Evolutionary conservation across 92 coral and sea anemone species (phyloP), one percentile per base, ranked within the genome.

Genomic region (Epizoanthus fatuus): DNA sequence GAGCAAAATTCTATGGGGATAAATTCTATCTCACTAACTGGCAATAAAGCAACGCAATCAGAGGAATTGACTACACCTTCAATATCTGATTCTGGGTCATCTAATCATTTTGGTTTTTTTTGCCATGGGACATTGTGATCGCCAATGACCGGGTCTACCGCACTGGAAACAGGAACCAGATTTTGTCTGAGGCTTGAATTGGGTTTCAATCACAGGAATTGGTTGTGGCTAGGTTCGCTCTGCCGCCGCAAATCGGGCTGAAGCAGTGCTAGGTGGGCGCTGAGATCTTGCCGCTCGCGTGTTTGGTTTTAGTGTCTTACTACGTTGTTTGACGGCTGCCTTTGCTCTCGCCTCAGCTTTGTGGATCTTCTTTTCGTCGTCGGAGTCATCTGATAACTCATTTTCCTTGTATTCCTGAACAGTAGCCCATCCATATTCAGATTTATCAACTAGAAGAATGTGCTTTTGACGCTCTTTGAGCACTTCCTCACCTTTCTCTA

Each of bases 291-390:
- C 22, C 32, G 64, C 12, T 74, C 64, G 79, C 3, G 47, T 53
- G 49, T 38, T 56, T 3, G 20, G 58, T 38, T 17, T 55, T 16
- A 16, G 10, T 39, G 35, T 73, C 17, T 73, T 67, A 3, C 13
- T 1, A 25, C 12, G 64, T 20, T 68, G 86, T 20, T 68, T 69
- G 7, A 37, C 16, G 22, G 56, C 69, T 29, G 85, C 53, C 29
- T 76, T 66, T n/a, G 92, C 85, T 15, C 85, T 75, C 32, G 25
- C 25, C 25, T 22, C 25, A 22, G 25, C 25, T n/a, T 59, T 74
- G 69, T 53, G 64, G 39, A 83, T 83, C 5, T 72, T 74, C 32
- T 83, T 88, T 65, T 83, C 88, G 60, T 83, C 85, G 10, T 82
- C 86, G 0, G 80, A 69, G 19, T 82, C 42, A 5, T 71, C 87